Percentiles rank a stretch among this genome's conserved stretches.
These are phyloP conservation scores for Agelastica alni DNA, from an alignment of 2,888 invertebrate species.

Conservation along the genomic window DNA sequence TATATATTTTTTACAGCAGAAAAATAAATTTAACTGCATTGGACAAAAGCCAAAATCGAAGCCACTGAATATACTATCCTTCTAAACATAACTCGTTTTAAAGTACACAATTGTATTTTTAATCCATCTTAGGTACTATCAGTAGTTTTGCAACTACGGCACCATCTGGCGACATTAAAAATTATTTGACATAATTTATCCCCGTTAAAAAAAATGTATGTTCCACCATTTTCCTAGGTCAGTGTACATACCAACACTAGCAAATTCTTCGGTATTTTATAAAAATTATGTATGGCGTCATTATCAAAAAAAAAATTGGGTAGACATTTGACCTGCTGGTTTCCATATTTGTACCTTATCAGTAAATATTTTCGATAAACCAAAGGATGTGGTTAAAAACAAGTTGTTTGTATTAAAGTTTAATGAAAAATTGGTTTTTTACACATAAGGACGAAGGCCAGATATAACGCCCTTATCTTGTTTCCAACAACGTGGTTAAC, in stretches of 20 bases:
- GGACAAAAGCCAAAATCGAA: constrained; percentile 5
- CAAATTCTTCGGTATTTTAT: constrained; percentile 3
- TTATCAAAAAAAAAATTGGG: constrained; percentile 4
- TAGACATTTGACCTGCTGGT: constrained; percentile 6
- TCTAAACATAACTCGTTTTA: no score
- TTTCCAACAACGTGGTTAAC: neutral
- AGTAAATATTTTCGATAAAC: constrained; percentile 9
- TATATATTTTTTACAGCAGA: neutral
- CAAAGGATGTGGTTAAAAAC: constrained; percentile 12
- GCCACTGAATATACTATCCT: neutral
- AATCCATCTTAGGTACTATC: neutral
- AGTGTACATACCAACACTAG: constrained; percentile 6
- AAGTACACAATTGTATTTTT: neutral
- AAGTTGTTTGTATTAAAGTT: neutral
- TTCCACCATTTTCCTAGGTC: constrained; percentile 17
- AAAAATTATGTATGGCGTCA: constrained; percentile 6
- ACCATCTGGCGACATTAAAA: constrained; percentile 18
- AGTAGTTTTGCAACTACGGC: no score
- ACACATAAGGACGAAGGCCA: neutral
- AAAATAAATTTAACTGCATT: no score
- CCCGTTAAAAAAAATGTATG: constrained; percentile 10
- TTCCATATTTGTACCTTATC: constrained; percentile 16
- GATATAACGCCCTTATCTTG: neutral
- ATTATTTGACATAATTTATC: constrained; percentile 4
- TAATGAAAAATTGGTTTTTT: neutral